Base-by-base conservation (phyloP, 1,140 invertebrate species). In the Drepana arcuata region DNA sequence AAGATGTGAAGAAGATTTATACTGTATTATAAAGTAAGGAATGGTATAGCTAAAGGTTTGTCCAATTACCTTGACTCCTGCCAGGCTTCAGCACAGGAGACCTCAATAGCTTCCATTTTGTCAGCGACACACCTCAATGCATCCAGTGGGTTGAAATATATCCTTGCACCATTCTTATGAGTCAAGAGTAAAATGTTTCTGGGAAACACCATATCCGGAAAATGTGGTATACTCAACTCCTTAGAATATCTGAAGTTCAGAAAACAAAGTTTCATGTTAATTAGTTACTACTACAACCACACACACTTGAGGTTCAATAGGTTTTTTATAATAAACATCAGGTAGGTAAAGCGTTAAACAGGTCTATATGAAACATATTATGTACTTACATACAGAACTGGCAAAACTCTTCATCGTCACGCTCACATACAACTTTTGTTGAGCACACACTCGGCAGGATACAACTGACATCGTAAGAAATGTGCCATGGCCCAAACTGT, bases 121-220 rank as follows among this genome's bases (percentile, higher is more conserved):
- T 89, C 90, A 48, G 91, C 89, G 3, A 99, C 95, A 41, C 86
- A 63, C 65, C 90, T 91, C 14, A 99, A 78, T 1, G 97, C 95
- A 86, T 98, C 95, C 11, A 99, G 84, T 5, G 95, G 91, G 73
- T 92, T 94, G 65, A 99, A 99, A 63, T 93, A 87, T 27, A 99
- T 85, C 7, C 83, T 70, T 41, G 89, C 88, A 29, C 94, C 94
- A 65, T 82, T 83, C 38, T 86, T 82, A 66, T 95, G 92, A 30
- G 82, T 78, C 1, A 96, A 59, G 23, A 73, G 80, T 7, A 98
- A 81, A 45, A 89, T 78, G 66, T 97, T 98, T 53, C 94, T 93
- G 12, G 95, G 94, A 87, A 99, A 99, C 10, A 98, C 93, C 97
- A 99, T 99, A 68, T 99, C 97, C 10, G 97, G 97, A 48, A 98